These are phyloP conservation scores for Scrobipalpa costella DNA, from an alignment of 2,888 invertebrate genomes.

Conservation along the genomic window DNA sequence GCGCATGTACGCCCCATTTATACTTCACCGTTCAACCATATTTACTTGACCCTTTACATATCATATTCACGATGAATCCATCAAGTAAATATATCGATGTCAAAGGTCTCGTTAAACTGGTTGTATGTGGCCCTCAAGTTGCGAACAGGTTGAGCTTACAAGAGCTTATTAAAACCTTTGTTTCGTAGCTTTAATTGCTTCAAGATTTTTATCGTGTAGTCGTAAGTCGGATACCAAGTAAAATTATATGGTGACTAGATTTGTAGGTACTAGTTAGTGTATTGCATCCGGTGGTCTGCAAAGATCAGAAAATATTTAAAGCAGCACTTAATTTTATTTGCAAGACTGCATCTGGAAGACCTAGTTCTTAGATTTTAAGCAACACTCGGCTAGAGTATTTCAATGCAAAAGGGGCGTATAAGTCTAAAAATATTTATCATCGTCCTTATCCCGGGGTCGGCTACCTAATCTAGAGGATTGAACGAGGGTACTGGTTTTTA, in stretches of 20 bases:
- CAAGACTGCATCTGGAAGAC: too few relatives aligned
- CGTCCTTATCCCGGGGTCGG: too few relatives aligned
- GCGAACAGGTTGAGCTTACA: conserved; percentile 9
- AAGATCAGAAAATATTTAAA: too few relatives aligned
- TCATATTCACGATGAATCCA: not conserved
- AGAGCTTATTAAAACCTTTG: conserved; percentile 16
- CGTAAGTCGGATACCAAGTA: not conserved
- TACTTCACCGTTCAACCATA: conserved; percentile 27
- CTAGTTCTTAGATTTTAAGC: too few relatives aligned
- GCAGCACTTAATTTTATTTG: too few relatives aligned
- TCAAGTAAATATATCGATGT: not conserved
- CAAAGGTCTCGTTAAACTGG: not conserved
- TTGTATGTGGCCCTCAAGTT: conserved; percentile 5
- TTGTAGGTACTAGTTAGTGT: too few relatives aligned
- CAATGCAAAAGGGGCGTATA: too few relatives aligned
- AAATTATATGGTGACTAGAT: not conserved
- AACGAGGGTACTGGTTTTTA: too few relatives aligned
- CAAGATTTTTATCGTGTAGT: conserved; percentile 1
- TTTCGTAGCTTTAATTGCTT: conserved; percentile 10
- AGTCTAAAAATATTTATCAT: too few relatives aligned
- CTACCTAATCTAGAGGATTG: too few relatives aligned
- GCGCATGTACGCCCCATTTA: conserved; percentile 35
- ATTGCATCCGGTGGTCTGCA: too few relatives aligned
- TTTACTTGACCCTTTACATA: not conserved
- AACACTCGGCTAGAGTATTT: too few relatives aligned